These are phyloP conservation scores for Enteromius afrohamiltoni DNA, from an alignment of 2,797 vertebrate genomes.

Conservation along the genomic window DNA sequence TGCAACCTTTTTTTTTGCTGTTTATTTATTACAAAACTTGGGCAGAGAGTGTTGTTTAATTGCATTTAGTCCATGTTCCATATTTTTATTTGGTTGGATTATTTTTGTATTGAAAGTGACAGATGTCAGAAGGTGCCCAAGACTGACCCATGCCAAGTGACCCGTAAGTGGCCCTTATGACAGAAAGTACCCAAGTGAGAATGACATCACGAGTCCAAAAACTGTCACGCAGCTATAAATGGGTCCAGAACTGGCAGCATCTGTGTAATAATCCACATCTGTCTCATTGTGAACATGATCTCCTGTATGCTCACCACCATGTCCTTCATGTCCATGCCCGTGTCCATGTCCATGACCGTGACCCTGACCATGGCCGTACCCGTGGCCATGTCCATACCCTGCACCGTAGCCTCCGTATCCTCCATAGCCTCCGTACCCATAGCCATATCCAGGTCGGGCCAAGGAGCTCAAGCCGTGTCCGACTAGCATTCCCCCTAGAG, in stretches of 20 bases:
- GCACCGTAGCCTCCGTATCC: slow-evolving; percentile 54
- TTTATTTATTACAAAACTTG: background rate
- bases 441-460: slow-evolving; percentile 73
- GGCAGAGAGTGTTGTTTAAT: background rate
- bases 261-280: slow-evolving; percentile 72
- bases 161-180: slow-evolving; percentile 25
- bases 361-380: slow-evolving; percentile 59
- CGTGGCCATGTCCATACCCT: slow-evolving; percentile 49
- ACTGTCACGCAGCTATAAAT: slow-evolving; percentile 72
- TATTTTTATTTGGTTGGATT: background rate
- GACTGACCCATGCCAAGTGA: background rate
- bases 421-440: slow-evolving; percentile 53
- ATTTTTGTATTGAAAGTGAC: background rate
- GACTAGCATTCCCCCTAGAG: slow-evolving; percentile 76
- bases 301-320: background rate
- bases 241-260: slow-evolving; percentile 66
- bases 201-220: slow-evolving; percentile 67
- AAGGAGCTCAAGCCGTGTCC: slow-evolving; percentile 74
- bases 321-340: slow-evolving; percentile 48
- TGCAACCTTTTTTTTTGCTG: background rate
- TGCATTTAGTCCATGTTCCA: background rate
- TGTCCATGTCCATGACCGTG: slow-evolving; percentile 48
- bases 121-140: background rate
- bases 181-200: slow-evolving; percentile 71
- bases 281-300: slow-evolving; percentile 52